Evolutionary conservation across 2,113 vertebrate genomes (phyloP).

Genomic region (Amia ocellicauda): DNA sequence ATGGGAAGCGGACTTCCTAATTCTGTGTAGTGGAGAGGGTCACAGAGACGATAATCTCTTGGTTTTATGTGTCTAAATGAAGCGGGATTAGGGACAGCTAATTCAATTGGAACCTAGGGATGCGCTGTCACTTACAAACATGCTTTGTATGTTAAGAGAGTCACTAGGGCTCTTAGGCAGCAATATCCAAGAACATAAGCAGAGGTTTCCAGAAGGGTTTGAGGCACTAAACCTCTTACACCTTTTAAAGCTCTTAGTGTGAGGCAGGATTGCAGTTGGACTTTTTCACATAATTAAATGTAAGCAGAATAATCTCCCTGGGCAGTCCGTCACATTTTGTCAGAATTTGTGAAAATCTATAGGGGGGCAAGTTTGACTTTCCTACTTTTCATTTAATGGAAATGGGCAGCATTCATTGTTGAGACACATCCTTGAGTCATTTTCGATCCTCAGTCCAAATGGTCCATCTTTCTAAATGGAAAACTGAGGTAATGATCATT

Average conservation of each 20-base stretch:
- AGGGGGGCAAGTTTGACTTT: background rate
- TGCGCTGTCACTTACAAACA: background rate
- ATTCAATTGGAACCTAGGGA: conserved; percentile 27
- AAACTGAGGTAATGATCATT: too few species aligned
- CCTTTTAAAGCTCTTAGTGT: conserved; percentile 27
- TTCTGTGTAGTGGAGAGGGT: conserved; percentile 16
- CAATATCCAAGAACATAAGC: conserved; percentile 24
- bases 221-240: conserved; percentile 32
- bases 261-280: conserved; percentile 20
- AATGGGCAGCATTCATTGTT: background rate
- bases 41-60: conserved; percentile 18
- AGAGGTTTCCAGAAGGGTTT: conserved; percentile 24
- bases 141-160: conserved; percentile 18
- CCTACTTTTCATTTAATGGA: background rate
- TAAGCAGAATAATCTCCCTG: conserved; percentile 9
- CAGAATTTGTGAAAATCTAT: background rate
- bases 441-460: background rate
- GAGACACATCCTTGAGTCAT: background rate
- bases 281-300: conserved; percentile 9
- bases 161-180: conserved; percentile 21
- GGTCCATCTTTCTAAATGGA: background rate
- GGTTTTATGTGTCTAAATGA: conserved; percentile 33
- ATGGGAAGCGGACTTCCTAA: conserved; percentile 14
- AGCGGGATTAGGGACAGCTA: conserved; percentile 27
- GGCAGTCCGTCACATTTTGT: conserved; percentile 5